phyloP scores from a whole-genome alignment of 2,888 invertebrate species.

The Listrodromus nycthemerus region DNA sequence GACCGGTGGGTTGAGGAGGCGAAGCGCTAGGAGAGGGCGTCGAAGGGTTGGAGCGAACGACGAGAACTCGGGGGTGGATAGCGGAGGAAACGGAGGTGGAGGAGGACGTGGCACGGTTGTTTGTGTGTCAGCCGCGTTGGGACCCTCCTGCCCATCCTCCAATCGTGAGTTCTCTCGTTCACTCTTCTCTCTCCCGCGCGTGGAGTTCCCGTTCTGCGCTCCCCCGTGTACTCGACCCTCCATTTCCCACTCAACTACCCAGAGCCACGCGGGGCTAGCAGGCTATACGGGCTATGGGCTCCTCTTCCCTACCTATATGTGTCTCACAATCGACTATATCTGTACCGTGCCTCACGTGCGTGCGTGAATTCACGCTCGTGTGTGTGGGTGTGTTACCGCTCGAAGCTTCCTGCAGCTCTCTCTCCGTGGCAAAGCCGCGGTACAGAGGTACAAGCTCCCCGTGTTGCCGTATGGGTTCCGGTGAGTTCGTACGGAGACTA shows the following conservation, averaged over 20 bases:
- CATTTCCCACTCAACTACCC: conserved; percentile 78
- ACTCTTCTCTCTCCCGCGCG: conserved; percentile 39
- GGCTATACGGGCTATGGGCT: conserved; percentile 57
- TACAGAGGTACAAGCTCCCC: conserved; percentile 53
- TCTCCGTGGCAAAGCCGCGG: conserved; percentile 48
- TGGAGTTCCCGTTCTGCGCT: conserved; percentile 58
- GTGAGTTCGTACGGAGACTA: conserved; percentile 18
- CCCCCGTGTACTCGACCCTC: conserved; percentile 68
- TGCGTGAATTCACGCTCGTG: conserved; percentile 63
- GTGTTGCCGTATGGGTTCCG: conserved; percentile 67
- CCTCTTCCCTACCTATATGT: conserved; percentile 56
- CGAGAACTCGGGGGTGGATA: conserved; percentile 69
- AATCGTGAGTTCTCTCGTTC: conserved; percentile 60
- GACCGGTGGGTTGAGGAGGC: conserved; percentile 67
- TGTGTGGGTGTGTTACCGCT: conserved; percentile 49
- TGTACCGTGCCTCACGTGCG: conserved; percentile 56
- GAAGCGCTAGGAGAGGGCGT: conserved; percentile 62
- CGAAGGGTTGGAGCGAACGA: conserved; percentile 62
- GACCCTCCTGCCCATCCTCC: conserved; percentile 72
- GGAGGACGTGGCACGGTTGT: conserved; percentile 79
- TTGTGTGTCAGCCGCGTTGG: conserved; percentile 84
- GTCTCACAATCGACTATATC: conserved; percentile 1
- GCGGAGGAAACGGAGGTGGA: conserved; percentile 67
- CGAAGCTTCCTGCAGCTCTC: conserved; percentile 55
- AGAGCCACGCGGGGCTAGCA: conserved; percentile 72